Conservation (phyloP, 2,888 invertebrate species). For the Nomada goodeniana region DNA sequence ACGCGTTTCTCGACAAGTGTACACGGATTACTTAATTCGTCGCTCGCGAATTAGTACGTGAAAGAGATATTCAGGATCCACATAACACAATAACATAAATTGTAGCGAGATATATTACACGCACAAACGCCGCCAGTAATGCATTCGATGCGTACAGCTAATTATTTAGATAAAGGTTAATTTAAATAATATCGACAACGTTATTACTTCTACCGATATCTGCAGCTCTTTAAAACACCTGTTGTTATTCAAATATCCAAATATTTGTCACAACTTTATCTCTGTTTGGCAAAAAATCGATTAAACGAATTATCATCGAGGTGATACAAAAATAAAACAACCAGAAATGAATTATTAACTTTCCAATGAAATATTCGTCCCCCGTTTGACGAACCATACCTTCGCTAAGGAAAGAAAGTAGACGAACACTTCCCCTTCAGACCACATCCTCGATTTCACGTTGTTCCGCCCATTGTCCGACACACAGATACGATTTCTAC, state of each 20-base stretch:
- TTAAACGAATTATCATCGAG: too few species aligned
- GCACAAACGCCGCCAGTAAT: too few species aligned
- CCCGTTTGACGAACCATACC: neutral
- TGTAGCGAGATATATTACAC: neutral
- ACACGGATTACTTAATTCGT: neutral
- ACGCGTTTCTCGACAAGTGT: neutral
- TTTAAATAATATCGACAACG: neutral
- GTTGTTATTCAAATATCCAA: too few species aligned
- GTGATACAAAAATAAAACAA: neutral
- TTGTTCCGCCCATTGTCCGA: conserved; percentile 8
- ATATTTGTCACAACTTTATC: too few species aligned
- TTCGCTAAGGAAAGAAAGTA: neutral
- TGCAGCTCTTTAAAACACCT: neutral
- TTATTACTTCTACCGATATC: neutral
- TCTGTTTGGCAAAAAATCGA: too few species aligned
- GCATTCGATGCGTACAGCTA: neutral
- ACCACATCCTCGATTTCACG: conserved; percentile 1
- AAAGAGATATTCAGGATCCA: neutral
- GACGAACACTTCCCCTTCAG: neutral
- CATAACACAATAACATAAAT: neutral
- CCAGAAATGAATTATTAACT: neutral
- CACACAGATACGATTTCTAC: neutral
- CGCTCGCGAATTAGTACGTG: too few species aligned
- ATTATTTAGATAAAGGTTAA: neutral
- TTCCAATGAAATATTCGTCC: neutral